phyloP scores from a whole-genome alignment of 2,113 vertebrate genomes.

The Zapornia atra region DNA sequence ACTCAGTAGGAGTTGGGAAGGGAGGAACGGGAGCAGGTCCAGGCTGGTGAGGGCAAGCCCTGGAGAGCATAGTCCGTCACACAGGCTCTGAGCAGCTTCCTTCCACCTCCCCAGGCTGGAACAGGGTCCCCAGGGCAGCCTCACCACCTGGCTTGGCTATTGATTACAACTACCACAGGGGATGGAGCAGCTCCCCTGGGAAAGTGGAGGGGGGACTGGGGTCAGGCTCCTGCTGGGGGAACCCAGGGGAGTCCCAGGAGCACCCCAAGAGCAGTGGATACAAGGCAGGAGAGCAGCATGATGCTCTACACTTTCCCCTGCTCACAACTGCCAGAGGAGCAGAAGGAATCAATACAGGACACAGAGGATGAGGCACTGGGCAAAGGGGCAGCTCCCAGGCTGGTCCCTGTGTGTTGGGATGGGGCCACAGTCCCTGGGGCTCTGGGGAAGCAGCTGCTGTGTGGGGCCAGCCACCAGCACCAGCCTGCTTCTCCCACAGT shows the following conservation, averaged over 20 bases:
- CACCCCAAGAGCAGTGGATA: rapidly evolving
- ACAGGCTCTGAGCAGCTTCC: not conserved
- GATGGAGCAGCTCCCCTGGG: not conserved
- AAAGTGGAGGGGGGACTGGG: not conserved
- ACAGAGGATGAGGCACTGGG: not conserved
- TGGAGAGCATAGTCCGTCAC: not conserved
- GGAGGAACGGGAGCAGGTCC: not conserved
- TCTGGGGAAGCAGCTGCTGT: not conserved
- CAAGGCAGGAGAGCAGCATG: not conserved
- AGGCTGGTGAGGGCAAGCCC: not conserved
- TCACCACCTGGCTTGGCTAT: not conserved
- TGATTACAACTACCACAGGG: not conserved
- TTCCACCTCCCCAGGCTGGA: not conserved
- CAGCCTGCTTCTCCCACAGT: not conserved
- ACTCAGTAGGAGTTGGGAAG: not conserved
- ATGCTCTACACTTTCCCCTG: not conserved
- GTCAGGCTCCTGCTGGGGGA: not conserved
- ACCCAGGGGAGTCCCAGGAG: rapidly evolving
- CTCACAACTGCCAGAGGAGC: not conserved
- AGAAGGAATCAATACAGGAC: rapidly evolving
- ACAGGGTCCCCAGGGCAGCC: not conserved
- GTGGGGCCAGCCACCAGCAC: not conserved
- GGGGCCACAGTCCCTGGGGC: not conserved
- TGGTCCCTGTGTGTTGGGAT: not conserved
- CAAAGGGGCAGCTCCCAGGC: not conserved